phyloP scores from a whole-genome alignment of 2,888 invertebrate species.

The Ligdia adustata region DNA sequence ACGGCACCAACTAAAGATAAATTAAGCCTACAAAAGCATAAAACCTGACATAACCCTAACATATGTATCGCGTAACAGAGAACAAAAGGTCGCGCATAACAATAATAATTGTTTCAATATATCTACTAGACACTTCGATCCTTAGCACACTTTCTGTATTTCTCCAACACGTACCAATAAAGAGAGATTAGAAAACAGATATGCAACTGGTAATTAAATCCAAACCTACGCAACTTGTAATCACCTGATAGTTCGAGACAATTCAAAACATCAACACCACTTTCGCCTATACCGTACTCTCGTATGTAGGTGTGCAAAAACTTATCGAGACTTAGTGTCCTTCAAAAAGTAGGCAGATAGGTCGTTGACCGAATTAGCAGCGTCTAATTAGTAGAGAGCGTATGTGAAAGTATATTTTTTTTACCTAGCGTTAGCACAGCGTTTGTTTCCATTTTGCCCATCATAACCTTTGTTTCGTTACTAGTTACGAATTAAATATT shows the following conservation, averaged over 20 bases:
- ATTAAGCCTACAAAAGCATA: too few species aligned
- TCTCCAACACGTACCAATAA: slow-evolving; percentile 22
- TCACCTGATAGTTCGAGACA: slow-evolving; percentile 19
- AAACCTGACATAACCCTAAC: too few species aligned
- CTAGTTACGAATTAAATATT: too few species aligned
- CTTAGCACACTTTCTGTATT: slow-evolving; percentile 13
- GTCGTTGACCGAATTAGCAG: slow-evolving; percentile 60
- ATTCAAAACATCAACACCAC: slow-evolving; percentile 23
- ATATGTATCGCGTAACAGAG: too few species aligned
- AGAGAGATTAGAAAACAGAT: slow-evolving; percentile 26
- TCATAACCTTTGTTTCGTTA: too few species aligned
- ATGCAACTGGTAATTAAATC: slow-evolving; percentile 22
- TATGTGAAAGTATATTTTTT: slow-evolving; percentile 78
- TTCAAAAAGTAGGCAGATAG: slow-evolving; percentile 64
- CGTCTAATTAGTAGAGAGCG: slow-evolving; percentile 43
- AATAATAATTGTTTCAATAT: too few species aligned
- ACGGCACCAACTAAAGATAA: too few species aligned
- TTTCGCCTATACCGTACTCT: slow-evolving; percentile 28
- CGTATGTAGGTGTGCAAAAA: slow-evolving; percentile 39
- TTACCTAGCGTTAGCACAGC: too few species aligned
- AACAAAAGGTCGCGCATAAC: too few species aligned
- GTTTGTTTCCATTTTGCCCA: too few species aligned
- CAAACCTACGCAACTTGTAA: slow-evolving; percentile 26
- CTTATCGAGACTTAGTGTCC: slow-evolving; percentile 47
- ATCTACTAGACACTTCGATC: background rate